Base-by-base conservation (phyloP, 2,113 vertebrate species). In the Cyprinodon tularosa region DNA sequence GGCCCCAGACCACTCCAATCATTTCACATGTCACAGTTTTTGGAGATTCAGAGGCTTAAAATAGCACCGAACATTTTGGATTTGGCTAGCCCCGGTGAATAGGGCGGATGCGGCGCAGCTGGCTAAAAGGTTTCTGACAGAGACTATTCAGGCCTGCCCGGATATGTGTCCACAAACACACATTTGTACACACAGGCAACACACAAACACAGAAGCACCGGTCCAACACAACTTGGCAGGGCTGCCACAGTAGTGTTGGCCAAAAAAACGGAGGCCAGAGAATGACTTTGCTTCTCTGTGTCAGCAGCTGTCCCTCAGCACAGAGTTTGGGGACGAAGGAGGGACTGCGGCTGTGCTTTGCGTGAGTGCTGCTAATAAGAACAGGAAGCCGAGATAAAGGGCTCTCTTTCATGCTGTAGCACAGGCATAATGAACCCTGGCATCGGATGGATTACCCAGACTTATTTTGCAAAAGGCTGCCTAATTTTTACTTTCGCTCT, bases 391-490 rank as follows among this genome's bases (percentile, higher is more conserved):
- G 66, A 79, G 84, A 92, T 89, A 86, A 90, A 90, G 78, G 82
- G 48, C 68, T 84, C 62, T 81, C 80, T 89, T 90, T 88, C 86
- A 88, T 77, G 84, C 71, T 64, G 71, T 67, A 88, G 80, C 83
- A 74, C 64, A 77, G 75, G 82, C 69, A 89, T 90, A 94, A 93
- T 91, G 90, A 92, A 84, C 64, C 80, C 70, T 80, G 87, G 79
- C 89, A 82, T 91, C 85, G 91, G 93, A 94, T 90, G 88, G 86
- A 92, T 93, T 85, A 89, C 87, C 61, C 81, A 42, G 82, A 89
- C 81, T 91, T 82, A 84, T 90, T 92, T 89, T 17, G 66, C 75
- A 83, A 87, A 84, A 83, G 50, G 83, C 83, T 83, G 80, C 69
- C 86, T 90, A 88, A 84, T 91, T 91, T 88, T 86, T 82, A 40